phyloP scores from a whole-genome alignment of 1,140 invertebrate genomes.

The Scylla paramamosain region DNA sequence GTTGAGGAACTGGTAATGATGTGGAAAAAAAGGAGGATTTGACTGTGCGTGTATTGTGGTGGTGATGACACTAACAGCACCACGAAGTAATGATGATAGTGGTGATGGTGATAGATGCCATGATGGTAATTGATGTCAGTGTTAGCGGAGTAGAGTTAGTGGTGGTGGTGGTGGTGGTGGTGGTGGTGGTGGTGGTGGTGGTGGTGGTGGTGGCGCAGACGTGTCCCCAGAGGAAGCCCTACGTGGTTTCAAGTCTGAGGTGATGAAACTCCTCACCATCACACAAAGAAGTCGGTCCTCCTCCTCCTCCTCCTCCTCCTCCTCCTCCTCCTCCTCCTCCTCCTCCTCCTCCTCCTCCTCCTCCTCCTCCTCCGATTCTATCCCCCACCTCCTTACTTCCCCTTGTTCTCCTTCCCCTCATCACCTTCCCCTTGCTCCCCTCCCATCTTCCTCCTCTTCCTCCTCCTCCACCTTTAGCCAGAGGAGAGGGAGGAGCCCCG shows the following conservation, averaged over 20 bases:
- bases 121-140: background rate
- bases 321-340: background rate
- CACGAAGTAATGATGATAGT: too few relatives aligned
- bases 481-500: too few relatives aligned
- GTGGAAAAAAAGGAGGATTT: too few relatives aligned
- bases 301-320: background rate
- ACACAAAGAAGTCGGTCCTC: background rate
- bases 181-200: background rate
- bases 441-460: background rate
- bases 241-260: background rate
- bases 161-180: background rate
- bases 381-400: too few relatives aligned
- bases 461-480: background rate
- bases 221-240: background rate
- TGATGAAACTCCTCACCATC: background rate
- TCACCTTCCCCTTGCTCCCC: background rate
- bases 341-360: background rate
- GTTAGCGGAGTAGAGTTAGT: background rate
- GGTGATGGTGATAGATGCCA: too few relatives aligned
- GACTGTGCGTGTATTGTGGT: too few relatives aligned
- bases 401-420: background rate
- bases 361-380: too few relatives aligned
- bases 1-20: too few relatives aligned
- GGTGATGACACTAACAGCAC: too few relatives aligned
- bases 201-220: background rate